phyloP scores from a whole-genome alignment of 2,888 invertebrate species.

The Thysanoteuthis rhombus region DNA sequence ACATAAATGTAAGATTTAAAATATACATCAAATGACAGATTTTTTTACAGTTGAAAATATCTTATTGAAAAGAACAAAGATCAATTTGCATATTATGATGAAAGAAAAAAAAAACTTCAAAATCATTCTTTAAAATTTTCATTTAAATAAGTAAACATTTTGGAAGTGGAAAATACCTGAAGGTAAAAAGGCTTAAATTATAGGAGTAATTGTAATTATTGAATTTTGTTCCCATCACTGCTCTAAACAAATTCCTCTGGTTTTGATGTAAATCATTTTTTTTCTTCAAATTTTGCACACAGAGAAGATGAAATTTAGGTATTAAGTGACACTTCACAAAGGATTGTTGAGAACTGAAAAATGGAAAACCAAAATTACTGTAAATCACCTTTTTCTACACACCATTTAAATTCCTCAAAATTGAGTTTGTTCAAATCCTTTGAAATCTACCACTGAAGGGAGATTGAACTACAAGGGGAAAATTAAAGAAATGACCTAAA shows the following conservation, averaged over 20 bases:
- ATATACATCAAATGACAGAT: neutral
- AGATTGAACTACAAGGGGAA: neutral
- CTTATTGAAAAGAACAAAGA: neutral
- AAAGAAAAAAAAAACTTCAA: neutral
- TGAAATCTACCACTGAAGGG: neutral
- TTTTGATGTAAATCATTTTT: neutral
- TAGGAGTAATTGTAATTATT: conserved; percentile 12
- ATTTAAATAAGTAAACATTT: neutral
- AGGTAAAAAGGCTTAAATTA: neutral
- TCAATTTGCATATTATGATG: neutral
- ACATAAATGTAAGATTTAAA: neutral
- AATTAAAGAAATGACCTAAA: neutral
- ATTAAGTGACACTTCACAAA: conserved; percentile 12
- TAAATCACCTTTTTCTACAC: neutral
- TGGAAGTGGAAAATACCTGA: neutral
- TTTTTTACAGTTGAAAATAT: conserved; percentile 1
- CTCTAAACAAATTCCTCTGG: neutral
- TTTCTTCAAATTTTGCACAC: neutral
- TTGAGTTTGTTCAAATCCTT: conserved; percentile 12
- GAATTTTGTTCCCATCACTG: neutral
- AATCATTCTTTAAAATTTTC: neutral
- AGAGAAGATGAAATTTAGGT: neutral
- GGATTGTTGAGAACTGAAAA: neutral
- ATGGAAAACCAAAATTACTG: neutral
- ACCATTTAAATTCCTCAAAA: neutral